phyloP scores from a whole-genome alignment of 2,113 vertebrate genomes.

The Aspidoscelis tigris region DNA sequence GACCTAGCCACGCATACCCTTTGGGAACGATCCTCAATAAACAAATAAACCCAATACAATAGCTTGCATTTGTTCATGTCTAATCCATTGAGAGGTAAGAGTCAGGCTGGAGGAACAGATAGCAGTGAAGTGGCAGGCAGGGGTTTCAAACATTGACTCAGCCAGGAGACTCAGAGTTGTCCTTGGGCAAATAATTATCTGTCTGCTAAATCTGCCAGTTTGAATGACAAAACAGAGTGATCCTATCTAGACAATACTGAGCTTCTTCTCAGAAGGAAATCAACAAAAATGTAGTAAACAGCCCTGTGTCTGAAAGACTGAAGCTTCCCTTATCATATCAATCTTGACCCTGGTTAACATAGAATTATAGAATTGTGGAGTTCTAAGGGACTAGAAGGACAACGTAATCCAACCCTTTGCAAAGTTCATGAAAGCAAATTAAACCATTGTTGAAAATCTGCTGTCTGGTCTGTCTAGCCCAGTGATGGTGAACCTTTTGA shows the following conservation, averaged over 20 bases:
- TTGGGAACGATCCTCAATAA: not conserved
- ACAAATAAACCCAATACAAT: not conserved
- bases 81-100: not conserved
- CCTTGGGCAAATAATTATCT: not conserved
- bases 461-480: no score
- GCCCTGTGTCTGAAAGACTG: not conserved
- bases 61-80: not conserved
- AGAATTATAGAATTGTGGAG: no score
- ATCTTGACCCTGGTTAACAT: no score
- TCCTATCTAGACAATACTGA: not conserved
- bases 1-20: not conserved
- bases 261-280: not conserved
- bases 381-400: no score
- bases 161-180: not conserved
- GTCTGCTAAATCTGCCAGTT: not conserved
- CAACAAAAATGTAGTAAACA: not conserved
- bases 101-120: not conserved
- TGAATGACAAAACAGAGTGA: not conserved
- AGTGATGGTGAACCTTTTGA: no score
- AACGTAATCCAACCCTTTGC: no score
- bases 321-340: not conserved
- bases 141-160: not conserved
- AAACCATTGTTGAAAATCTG: no score
- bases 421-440: no score
- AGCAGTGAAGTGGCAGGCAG: not conserved